Percentiles rank a stretch among this genome's conserved stretches.
These are phyloP conservation scores for Bucorvus abyssinicus DNA, from an alignment of 2,797 vertebrate genomes.

Conservation along the genomic window DNA sequence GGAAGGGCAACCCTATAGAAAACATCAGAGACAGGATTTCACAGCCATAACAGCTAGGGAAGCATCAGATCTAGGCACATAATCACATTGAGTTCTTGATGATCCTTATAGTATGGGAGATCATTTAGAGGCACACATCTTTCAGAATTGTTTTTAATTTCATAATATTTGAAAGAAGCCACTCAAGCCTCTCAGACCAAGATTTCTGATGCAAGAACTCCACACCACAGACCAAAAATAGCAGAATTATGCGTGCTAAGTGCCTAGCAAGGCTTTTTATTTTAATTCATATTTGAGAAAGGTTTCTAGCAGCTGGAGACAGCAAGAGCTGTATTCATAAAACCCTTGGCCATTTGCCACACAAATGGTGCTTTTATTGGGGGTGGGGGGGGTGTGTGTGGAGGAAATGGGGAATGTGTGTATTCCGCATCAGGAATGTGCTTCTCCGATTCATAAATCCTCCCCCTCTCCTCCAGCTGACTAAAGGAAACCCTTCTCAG, in stretches of 20 bases:
- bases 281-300: slow-evolving; percentile 76
- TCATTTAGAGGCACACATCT: slow-evolving; percentile 2
- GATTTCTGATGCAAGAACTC: slow-evolving; percentile 41
- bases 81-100: neutral
- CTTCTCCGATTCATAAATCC: slow-evolving; percentile 71
- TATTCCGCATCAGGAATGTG: slow-evolving; percentile 67
- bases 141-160: neutral
- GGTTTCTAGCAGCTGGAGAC: slow-evolving; percentile 69
- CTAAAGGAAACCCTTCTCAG: slow-evolving; percentile 48
- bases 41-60: neutral
- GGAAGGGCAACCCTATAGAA: neutral
- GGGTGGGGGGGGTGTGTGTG: neutral
- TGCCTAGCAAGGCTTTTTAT: slow-evolving; percentile 65
- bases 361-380: slow-evolving; percentile 70
- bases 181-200: slow-evolving; percentile 40
- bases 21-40: neutral
- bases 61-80: neutral
- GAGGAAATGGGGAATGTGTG: slow-evolving; percentile 33
- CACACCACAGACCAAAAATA: slow-evolving; percentile 44
- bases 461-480: slow-evolving; percentile 23
- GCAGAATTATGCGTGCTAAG: slow-evolving; percentile 55
- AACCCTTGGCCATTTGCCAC: slow-evolving; percentile 70
- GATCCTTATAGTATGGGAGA: neutral
- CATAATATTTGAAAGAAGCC: slow-evolving; percentile 50
- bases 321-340: slow-evolving; percentile 77